Evolutionary conservation across 2,113 vertebrate genomes (phyloP).

Genomic region (Notarius quadriscutis): DNA sequence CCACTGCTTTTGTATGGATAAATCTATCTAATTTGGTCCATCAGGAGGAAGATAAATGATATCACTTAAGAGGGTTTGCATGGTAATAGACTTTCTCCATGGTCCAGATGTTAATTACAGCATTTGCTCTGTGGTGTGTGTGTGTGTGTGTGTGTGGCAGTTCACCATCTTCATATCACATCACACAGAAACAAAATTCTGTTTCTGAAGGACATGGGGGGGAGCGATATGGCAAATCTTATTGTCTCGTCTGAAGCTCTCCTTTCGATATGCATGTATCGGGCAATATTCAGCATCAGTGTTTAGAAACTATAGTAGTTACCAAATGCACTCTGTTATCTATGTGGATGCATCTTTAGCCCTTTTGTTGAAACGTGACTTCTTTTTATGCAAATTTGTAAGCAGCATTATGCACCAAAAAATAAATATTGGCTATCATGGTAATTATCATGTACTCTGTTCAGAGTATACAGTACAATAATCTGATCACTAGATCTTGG

Average conservation of each 20-base stretch:
- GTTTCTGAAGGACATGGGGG: not conserved
- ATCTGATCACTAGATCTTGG: not conserved
- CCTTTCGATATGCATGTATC: too few species aligned
- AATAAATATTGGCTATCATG: too few species aligned
- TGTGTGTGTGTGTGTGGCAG: not conserved
- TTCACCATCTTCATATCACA: not conserved
- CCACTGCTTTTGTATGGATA: not conserved
- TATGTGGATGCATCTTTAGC: too few species aligned
- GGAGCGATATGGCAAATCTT: too few species aligned
- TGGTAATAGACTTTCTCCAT: not conserved
- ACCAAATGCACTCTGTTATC: too few species aligned
- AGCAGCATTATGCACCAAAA: too few species aligned
- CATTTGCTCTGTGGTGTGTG: not conserved
- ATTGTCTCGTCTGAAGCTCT: too few species aligned
- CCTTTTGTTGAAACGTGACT: not conserved
- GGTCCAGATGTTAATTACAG: not conserved
- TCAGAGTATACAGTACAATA: not conserved
- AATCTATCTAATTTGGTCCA: not conserved
- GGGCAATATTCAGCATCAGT: too few species aligned
- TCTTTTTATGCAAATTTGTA: too few species aligned
- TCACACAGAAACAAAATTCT: too few species aligned
- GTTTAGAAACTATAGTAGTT: too few species aligned
- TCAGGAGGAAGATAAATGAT: not conserved
- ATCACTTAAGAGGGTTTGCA: not conserved
- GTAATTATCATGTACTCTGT: too few species aligned